A percentile compares a stretch with the other conserved stretches of the same genome.
These are phyloP conservation scores for Platysternon megacephalum DNA, from an alignment of 2,113 vertebrate genomes.

Conservation along the genomic window DNA sequence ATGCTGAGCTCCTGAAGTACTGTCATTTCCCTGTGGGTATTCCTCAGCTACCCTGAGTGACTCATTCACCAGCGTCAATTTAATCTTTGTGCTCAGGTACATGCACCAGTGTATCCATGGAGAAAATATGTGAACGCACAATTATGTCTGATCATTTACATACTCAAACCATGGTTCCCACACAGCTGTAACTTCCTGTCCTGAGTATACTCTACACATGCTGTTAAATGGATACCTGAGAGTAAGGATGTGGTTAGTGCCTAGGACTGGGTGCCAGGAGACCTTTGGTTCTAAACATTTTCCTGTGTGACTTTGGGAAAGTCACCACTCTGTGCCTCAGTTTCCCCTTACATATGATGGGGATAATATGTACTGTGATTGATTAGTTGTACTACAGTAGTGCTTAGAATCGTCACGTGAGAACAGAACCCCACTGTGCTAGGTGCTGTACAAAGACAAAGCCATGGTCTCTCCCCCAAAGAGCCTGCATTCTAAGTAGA, in stretches of 20 bases:
- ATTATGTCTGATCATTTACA: neutral
- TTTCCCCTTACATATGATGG: neutral
- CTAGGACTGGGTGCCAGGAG: neutral
- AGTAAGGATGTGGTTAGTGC: neutral
- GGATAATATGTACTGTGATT: neutral
- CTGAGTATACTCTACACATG: neutral
- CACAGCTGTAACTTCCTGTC: neutral
- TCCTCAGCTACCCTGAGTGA: neutral
- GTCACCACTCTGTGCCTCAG: neutral
- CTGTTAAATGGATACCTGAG: neutral
- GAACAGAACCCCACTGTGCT: neutral
- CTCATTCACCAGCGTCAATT: neutral
- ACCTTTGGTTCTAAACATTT: neutral
- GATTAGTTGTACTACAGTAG: neutral
- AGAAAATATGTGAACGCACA: neutral
- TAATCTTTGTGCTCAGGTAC: neutral
- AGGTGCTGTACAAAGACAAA: neutral
- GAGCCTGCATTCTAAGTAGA: neutral
- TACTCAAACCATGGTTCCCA: neutral
- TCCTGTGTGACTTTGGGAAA: neutral
- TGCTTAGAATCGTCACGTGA: neutral
- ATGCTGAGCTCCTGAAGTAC: too few relatives aligned
- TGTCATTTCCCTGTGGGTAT: neutral
- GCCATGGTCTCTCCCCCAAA: neutral
- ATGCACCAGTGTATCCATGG: neutral